Percentiles rank a stretch among this genome's conserved stretches.
phyloP scores from a whole-genome alignment of 2,113 vertebrate genomes.

The human region DNA sequence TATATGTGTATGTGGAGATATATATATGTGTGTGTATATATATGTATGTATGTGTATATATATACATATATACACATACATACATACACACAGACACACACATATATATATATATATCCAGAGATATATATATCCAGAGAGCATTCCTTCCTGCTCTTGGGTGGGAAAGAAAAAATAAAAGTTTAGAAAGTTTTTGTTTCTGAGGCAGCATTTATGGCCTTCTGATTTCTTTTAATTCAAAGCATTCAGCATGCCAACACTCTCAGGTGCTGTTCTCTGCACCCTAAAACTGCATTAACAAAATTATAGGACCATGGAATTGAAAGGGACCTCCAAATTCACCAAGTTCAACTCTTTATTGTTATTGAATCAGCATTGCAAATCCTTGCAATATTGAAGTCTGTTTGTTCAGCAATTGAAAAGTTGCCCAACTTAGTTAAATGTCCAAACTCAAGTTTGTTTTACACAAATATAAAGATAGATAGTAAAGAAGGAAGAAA shows the following conservation, averaged over 20 bases:
- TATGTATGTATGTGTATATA: too few relatives aligned
- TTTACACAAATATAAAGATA: not conserved
- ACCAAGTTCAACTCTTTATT: not conserved
- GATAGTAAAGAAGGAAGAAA: not conserved
- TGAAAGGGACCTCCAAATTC: not conserved
- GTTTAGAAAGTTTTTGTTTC: not conserved
- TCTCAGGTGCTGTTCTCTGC: not conserved
- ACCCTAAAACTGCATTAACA: not conserved
- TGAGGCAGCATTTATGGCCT: not conserved
- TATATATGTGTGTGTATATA: too few relatives aligned
- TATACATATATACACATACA: too few relatives aligned
- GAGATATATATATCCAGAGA: not conserved
- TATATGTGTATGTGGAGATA: too few relatives aligned
- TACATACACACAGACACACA: too few relatives aligned
- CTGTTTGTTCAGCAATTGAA: not conserved
- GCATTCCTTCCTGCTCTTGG: not conserved
- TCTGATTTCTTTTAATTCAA: not conserved
- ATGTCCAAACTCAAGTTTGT: not conserved
- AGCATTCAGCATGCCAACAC: not conserved
- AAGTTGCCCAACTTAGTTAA: not conserved
- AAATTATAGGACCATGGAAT: not conserved
- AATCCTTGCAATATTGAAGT: not conserved
- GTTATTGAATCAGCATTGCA: not conserved
- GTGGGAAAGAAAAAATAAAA: not conserved
- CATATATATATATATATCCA: too few relatives aligned